Evolutionary conservation across 2,113 vertebrate genomes (phyloP).

Genomic region (Trogon melanurus): DNA sequence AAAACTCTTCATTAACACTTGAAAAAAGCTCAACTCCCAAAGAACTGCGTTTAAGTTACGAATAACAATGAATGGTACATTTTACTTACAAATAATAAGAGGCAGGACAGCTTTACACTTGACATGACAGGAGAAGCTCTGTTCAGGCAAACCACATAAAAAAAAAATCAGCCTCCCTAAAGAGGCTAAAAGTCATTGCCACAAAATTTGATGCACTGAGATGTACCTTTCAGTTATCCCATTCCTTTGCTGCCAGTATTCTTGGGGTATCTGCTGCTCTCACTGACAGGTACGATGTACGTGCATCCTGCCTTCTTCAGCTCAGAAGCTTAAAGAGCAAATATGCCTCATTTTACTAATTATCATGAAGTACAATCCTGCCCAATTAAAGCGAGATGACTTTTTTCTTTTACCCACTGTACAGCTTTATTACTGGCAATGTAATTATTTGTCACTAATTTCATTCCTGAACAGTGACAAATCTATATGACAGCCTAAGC

Average conservation of each 20-base stretch:
- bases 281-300: neutral
- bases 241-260: neutral
- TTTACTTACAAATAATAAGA: neutral
- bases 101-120: neutral
- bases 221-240: neutral
- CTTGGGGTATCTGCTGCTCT: neutral
- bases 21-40: neutral
- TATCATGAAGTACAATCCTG: neutral
- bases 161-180: neutral
- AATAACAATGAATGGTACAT: neutral
- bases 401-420: neutral
- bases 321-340: neutral
- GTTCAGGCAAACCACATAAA: neutral
- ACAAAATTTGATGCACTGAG: fast-evolving
- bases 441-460: neutral
- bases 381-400: neutral
- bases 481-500: neutral
- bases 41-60: neutral
- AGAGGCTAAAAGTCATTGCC: neutral
- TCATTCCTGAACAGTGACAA: neutral
- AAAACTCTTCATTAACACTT: neutral
- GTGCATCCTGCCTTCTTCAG: neutral
- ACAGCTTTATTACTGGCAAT: neutral
- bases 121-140: neutral
- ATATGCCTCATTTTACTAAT: neutral